A percentile compares a stretch with the other conserved stretches of the same genome.
Conservation (phyloP, 1,140 invertebrate species). For the Teleopsis dalmanni region DNA sequence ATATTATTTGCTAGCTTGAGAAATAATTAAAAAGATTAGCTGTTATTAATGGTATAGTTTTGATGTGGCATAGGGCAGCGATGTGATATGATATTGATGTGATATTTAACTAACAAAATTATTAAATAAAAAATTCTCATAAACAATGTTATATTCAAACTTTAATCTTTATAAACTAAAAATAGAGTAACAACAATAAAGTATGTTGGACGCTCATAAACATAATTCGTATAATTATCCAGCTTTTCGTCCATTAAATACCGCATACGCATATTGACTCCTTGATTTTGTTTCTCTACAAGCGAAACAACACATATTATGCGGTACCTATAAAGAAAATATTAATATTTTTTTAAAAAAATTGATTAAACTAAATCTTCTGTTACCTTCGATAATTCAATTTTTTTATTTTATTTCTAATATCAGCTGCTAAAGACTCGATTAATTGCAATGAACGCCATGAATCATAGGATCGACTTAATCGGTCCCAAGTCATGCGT, state of each 20-base stretch:
- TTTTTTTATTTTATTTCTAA: conserved; percentile 37
- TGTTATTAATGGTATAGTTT: too few species aligned
- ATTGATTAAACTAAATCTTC: not conserved
- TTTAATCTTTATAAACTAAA: conserved; percentile 37
- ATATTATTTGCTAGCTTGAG: too few species aligned
- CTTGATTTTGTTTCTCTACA: conserved; percentile 40
- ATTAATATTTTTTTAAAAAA: not conserved
- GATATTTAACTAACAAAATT: too few species aligned
- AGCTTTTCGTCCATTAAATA: conserved; percentile 39
- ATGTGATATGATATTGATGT: too few species aligned
- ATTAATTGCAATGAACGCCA: conserved; percentile 37
- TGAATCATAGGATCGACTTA: conserved; percentile 39
- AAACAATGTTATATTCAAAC: too few species aligned
- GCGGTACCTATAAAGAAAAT: conserved; percentile 23
- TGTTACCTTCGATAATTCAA: conserved; percentile 37
- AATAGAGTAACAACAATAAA: conserved; percentile 40
- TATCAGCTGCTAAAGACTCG: conserved; percentile 33
- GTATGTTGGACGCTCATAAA: conserved; percentile 38
- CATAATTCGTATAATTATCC: conserved; percentile 38
- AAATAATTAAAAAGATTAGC: too few species aligned
- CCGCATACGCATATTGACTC: conserved; percentile 33
- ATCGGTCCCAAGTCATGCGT: conserved; percentile 39
- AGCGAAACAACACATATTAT: conserved; percentile 39
- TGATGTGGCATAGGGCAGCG: too few species aligned
- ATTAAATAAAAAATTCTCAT: too few species aligned